A percentile compares a stretch with the other conserved stretches of the same genome.
Conservation (phyloP, 2,797 vertebrate species). For the Poeciliopsis paucimaculata region DNA sequence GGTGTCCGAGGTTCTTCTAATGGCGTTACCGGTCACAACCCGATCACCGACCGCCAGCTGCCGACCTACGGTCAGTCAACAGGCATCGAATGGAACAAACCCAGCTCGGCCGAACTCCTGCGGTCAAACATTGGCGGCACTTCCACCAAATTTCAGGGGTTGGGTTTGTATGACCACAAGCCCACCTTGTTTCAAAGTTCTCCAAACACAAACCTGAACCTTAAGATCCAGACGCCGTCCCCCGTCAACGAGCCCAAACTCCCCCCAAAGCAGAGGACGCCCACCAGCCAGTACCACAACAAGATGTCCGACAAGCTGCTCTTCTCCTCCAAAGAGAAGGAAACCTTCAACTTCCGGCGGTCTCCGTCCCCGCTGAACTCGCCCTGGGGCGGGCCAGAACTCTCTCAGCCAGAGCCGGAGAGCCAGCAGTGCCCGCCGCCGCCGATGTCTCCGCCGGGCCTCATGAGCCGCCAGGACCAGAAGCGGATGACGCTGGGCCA, state of each 20-base stretch:
- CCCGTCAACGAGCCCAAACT: slow-evolving; percentile 57
- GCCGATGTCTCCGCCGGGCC: slow-evolving; percentile 38
- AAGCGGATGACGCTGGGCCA: slow-evolving; percentile 96
- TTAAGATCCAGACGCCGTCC: slow-evolving; percentile 36
- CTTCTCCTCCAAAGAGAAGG: slow-evolving; percentile 63
- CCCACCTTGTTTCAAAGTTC: slow-evolving; percentile 43
- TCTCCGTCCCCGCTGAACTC: slow-evolving; percentile 55
- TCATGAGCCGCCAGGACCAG: slow-evolving; percentile 77
- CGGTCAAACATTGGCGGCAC: slow-evolving; percentile 53
- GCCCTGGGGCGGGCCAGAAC: slow-evolving; percentile 73
- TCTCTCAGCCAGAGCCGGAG: slow-evolving; percentile 74
- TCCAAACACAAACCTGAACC: slow-evolving; percentile 40
- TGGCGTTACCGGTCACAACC: slow-evolving; percentile 52
- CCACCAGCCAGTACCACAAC: slow-evolving; percentile 67
- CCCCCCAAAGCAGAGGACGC: slow-evolving; percentile 54
- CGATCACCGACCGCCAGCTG: slow-evolving; percentile 32
- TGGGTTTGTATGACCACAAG: slow-evolving; percentile 79
- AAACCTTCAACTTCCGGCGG: slow-evolving; percentile 56
- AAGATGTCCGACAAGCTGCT: slow-evolving; percentile 77
- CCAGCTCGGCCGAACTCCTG: slow-evolving; percentile 48
- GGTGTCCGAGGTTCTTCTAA: slow-evolving; percentile 46
- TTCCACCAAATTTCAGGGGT: slow-evolving; percentile 73
- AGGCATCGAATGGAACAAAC: slow-evolving; percentile 70
- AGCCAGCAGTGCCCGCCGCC: slow-evolving; percentile 76
- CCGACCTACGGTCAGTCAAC: slow-evolving; percentile 40